Percentiles rank a stretch among this genome's conserved stretches.
phyloP scores from a whole-genome alignment of 2,797 vertebrate species.

The Cuculus canorus region DNA sequence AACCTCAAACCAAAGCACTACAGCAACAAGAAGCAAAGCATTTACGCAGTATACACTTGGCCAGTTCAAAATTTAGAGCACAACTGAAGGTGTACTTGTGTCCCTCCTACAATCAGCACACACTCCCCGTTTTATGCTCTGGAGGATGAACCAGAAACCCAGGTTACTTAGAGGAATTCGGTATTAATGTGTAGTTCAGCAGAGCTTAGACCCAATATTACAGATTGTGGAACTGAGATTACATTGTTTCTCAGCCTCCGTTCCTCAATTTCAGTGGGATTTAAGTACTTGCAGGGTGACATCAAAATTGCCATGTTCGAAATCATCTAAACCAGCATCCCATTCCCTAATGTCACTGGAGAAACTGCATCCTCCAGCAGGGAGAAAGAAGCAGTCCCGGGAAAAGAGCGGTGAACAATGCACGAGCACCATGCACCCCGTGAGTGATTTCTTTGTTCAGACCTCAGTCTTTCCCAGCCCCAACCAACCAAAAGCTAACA shows the following conservation, averaged over 20 bases:
- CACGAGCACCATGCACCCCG: accelerated
- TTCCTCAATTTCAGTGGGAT: neutral
- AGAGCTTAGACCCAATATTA: neutral
- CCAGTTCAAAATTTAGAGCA: neutral
- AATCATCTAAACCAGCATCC: neutral
- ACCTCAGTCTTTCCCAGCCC: neutral
- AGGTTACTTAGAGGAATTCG: neutral
- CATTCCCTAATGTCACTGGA: neutral
- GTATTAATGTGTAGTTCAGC: accelerated
- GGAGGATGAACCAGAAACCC: neutral
- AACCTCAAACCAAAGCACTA: neutral
- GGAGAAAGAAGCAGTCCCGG: neutral
- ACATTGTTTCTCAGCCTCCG: neutral
- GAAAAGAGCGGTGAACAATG: neutral
- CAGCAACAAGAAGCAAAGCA: neutral
- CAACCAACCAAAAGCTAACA: neutral
- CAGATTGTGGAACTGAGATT: neutral
- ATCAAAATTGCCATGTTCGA: neutral
- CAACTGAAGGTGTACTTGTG: neutral
- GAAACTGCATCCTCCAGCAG: neutral
- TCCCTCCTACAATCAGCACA: neutral
- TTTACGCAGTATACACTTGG: neutral
- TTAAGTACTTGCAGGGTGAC: neutral
- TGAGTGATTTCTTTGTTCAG: accelerated
- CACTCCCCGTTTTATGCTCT: neutral